Percentiles rank a stretch among this genome's conserved stretches.
phyloP scores from a whole-genome alignment of 2,113 vertebrate species.

The Nipponia nippon region DNA sequence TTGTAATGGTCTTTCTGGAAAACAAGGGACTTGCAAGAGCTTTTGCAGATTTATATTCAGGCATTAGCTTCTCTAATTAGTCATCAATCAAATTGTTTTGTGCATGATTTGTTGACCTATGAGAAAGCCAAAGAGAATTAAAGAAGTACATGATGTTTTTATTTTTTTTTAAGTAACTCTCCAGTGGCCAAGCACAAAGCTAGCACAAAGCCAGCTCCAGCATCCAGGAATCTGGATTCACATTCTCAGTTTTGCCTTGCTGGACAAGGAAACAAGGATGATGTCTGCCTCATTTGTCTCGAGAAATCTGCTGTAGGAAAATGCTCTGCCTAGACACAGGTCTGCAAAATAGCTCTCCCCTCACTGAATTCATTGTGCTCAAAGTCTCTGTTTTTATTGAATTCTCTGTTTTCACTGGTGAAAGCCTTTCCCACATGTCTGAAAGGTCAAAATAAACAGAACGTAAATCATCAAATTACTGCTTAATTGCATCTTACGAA shows the following conservation, averaged over 20 bases:
- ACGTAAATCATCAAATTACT: neutral
- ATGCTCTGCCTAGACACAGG: neutral
- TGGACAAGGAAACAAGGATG: neutral
- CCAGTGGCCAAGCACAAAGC: neutral
- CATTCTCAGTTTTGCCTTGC: neutral
- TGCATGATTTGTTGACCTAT: neutral
- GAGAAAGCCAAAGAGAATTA: neutral
- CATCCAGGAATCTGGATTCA: neutral
- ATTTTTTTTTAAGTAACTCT: neutral
- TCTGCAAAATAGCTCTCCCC: neutral
- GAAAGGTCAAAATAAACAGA: constrained; percentile 20
- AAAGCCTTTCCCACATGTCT: neutral
- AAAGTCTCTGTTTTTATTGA: neutral
- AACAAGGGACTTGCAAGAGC: neutral
- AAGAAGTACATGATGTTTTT: neutral
- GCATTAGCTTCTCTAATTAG: neutral
- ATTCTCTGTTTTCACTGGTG: neutral
- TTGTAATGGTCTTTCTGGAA: neutral
- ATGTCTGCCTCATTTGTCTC: neutral
- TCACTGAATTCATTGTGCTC: neutral
- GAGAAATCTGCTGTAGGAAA: neutral
- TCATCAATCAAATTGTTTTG: neutral
- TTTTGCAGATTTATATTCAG: neutral
- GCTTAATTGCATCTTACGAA: neutral
- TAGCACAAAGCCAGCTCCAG: neutral